Base-by-base conservation (phyloP, 2,888 invertebrate species). In the Scrobipalpa costella region DNA sequence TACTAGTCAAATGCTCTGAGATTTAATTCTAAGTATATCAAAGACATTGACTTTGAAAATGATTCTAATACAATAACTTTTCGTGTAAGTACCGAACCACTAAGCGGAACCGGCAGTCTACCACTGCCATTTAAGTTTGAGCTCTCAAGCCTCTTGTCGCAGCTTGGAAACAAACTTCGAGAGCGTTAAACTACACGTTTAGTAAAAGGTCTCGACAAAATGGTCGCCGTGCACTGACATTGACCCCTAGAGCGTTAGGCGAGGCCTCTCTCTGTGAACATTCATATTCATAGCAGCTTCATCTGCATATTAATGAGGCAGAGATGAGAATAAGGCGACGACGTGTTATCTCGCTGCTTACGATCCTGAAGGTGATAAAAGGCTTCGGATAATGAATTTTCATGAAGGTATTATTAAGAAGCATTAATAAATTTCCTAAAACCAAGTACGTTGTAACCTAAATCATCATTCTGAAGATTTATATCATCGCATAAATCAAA, bases 201-300 rank as follows among this genome's bases (percentile, higher is more conserved):
- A 64, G 68, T 67, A 65, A 73, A 73, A 74, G 81, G 64, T 81
- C 81, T 75, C 11, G 64, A 50, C 75, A 68, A 57, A 74, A 44
- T 81, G 81, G 83, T 72, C 75, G 76, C 71, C 68, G 76, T 76
- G 75, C 79, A 78, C 79, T 83, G 87, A 87, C 88, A 88, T 87
- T 89, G 88, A 88, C 88, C 88, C 81, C 86, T 80, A 78, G 76
- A 77, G 74, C 82, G 81, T 80, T 79, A 80, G 79, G 63, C 72
- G 80, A 83, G 83, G 83, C 81, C 80, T 85, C 85, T 83, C 83
- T 85, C 78, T 70, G 73, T 71, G 76, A 69, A 66, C 72, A 84
- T 84, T 80, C 81, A 84, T 86, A 86, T 86, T 86, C 84, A 85
- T 79, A 80, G 77, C 75, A 74, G 73, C 71, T 76, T 80, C 77